phyloP scores from a whole-genome alignment of 2,113 vertebrate genomes.

The Tricholaema leucomelas region DNA sequence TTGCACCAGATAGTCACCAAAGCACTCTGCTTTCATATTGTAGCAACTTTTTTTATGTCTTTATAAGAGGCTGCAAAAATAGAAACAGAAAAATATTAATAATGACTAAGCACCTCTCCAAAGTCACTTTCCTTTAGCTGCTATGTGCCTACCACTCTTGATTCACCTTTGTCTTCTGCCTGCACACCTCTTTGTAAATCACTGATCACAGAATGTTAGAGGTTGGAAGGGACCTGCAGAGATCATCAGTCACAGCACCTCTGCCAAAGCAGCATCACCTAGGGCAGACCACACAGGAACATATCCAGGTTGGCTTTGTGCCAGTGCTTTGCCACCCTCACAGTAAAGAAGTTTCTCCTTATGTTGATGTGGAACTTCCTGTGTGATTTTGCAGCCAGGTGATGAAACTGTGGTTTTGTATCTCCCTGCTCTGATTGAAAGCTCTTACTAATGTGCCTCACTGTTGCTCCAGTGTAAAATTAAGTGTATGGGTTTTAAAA shows the following conservation, averaged over 20 bases:
- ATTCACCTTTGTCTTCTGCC: not conserved
- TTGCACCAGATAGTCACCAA: not conserved
- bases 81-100: not conserved
- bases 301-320: too few species aligned
- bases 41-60: not conserved
- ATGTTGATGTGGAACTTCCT: too few species aligned
- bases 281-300: too few species aligned
- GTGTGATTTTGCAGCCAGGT: not conserved
- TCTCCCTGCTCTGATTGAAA: not conserved
- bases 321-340: too few species aligned
- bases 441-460: not conserved
- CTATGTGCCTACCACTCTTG: rapidly evolving
- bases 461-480: not conserved
- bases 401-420: not conserved
- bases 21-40: not conserved
- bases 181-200: not conserved
- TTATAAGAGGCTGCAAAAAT: not conserved
- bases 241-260: too few species aligned
- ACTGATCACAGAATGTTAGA: too few species aligned
- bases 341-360: too few species aligned
- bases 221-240: too few species aligned
- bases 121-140: not conserved
- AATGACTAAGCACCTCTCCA: not conserved
- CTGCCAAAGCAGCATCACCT: too few species aligned
- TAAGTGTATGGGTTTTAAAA: not conserved